Base-by-base conservation (phyloP, 2,797 vertebrate species). In the Percopsis omiscomaycus region DNA sequence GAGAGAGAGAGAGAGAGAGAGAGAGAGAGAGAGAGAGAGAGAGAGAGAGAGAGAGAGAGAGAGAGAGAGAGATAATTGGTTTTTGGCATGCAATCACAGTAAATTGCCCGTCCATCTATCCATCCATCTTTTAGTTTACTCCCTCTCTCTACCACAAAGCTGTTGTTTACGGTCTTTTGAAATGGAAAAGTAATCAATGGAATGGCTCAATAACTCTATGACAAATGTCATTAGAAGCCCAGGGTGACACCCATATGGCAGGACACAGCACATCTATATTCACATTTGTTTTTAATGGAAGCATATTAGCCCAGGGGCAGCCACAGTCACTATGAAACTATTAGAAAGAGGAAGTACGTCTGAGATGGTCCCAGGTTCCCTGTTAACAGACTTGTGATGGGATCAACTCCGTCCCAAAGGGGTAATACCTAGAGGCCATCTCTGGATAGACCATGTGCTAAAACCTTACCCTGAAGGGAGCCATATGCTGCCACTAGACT, bases 401-500 rank as follows among this genome's bases (percentile, higher is more conserved):
- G 27, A 15, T 11, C 5, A 47, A 16, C 27, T 63, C 51, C 52
- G 59, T 81, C 82, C 73, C 68, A 15, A 22, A 51, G 61, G 79
- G 63, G 81, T 71, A 74, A 79, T 84, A 86, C 85, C 69, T 75
- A 53, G 81, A 72, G 78, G 71, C 81, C 71, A 81, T 86, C 75
- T 78, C 45, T 15, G 78, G 81, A 71, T 71, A 78, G 73, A 65
- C 62, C 66, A 61, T n/a, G 77, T 66, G 59, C 66, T 61, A 69
- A 60, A 68, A 11, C 28, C 32, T 68, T 59, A 84, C 83, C 83
- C 83, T 53, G 71, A 82, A 77, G 78, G 85, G 82, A 85, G 86
- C 79, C 84, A 61, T 78, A 76, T 70, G 82, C 80, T 76, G 78
- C 80, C 75, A 87, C 32, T 86, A 88, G 73, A 78, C 53, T 73